phyloP scores from a whole-genome alignment of 2,888 invertebrate species.

The Homarus gammarus region DNA sequence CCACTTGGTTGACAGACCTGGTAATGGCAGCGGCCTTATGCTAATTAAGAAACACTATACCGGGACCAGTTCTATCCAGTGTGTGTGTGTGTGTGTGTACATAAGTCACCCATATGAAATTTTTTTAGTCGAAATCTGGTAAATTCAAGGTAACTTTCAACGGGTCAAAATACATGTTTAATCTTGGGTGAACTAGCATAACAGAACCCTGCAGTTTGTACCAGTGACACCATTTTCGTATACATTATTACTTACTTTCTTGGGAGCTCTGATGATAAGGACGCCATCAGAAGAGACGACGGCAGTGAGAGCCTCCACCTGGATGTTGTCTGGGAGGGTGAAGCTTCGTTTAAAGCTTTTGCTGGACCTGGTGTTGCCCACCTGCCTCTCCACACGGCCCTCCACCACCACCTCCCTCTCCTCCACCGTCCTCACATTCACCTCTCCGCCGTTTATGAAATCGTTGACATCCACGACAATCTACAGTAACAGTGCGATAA shows the following conservation, averaged over 20 bases:
- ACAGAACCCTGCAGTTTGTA: no score
- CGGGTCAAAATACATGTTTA: no score
- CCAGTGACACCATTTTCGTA: background rate
- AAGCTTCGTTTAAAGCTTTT: constrained; percentile 67
- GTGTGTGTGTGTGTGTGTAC: no score
- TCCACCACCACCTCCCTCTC: constrained; percentile 63
- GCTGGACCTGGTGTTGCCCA: constrained; percentile 46
- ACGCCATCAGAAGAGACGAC: constrained; percentile 65
- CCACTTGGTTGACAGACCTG: background rate
- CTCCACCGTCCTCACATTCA: constrained; percentile 61
- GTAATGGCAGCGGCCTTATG: no score
- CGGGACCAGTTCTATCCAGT: no score
- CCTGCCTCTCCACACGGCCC: constrained; percentile 57
- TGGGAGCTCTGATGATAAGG: constrained; percentile 65
- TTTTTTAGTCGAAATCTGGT: no score
- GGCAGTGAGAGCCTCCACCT: constrained; percentile 54
- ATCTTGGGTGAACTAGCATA: no score
- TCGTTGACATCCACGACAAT: constrained; percentile 70
- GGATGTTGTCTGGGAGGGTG: constrained; percentile 44
- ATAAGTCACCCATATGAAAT: no score
- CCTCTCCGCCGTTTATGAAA: constrained; percentile 60
- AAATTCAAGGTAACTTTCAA: no score
- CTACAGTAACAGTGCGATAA: background rate
- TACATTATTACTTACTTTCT: constrained; percentile 27
- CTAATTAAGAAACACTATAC: no score